Conservation (phyloP, 2,113 vertebrate genomes). For the Nansenia antarctica region DNA sequence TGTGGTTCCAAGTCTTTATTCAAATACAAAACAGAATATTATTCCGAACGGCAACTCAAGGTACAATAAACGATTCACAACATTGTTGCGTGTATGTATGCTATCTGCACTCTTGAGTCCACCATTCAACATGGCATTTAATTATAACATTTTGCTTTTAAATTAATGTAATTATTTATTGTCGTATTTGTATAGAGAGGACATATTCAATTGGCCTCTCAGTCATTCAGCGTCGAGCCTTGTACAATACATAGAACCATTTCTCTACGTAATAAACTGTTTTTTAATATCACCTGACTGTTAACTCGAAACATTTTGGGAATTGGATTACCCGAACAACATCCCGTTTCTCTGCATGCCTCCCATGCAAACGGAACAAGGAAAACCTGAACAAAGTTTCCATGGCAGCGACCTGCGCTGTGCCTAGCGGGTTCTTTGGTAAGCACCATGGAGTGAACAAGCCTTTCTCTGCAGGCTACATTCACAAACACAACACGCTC, state of each 20-base stretch:
- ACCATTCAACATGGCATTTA: slow-evolving; percentile 18
- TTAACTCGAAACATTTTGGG: slow-evolving; percentile 12
- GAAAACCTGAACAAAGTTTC: not conserved
- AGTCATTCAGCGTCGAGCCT: slow-evolving; percentile 35
- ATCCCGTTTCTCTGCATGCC: slow-evolving; percentile 25
- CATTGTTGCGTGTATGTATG: slow-evolving; percentile 29
- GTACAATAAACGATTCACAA: slow-evolving; percentile 37
- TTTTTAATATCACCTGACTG: not conserved
- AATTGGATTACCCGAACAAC: not conserved
- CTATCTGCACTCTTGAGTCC: slow-evolving; percentile 14
- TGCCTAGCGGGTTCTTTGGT: not conserved
- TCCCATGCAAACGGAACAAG: not conserved
- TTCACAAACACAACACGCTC: no score
- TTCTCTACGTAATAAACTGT: slow-evolving; percentile 31
- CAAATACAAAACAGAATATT: not conserved
- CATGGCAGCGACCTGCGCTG: not conserved
- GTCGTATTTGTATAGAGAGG: not conserved
- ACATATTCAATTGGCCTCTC: not conserved
- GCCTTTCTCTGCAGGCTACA: not conserved
- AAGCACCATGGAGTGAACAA: not conserved
- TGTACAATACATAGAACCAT: slow-evolving; percentile 24
- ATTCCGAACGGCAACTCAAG: slow-evolving; percentile 10
- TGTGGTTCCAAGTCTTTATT: slow-evolving; percentile 31
- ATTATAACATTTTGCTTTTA: not conserved
- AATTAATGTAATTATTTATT: slow-evolving; percentile 16